Evolutionary conservation across 2,888 invertebrate species (phyloP), one percentile per base, ranked within the genome.

Genomic region (Phytoseiulus persimilis): DNA sequence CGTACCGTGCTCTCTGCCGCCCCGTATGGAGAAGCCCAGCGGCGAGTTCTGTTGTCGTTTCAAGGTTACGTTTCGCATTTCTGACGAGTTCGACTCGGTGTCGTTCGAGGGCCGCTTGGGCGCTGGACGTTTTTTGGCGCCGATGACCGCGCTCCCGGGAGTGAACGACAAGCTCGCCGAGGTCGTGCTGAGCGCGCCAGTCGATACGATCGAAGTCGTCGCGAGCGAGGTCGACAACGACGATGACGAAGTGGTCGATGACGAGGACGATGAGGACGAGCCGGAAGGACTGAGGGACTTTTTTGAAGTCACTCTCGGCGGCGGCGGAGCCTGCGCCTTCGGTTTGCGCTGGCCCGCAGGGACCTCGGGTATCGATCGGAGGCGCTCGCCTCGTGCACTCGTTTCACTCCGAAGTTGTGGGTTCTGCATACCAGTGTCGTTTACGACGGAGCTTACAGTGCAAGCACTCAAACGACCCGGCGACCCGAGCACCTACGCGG

Each of bases 1-100:
- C 0, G 97, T 96, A 33, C 96, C 96, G 92, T 97, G 96, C 92
- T 98, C 98, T 91, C 95, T 90, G 91, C 91, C 91, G 90, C 91
- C 91, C n/a, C 91, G 90, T 32, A 91, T 91, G 6, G 91, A 91
- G 90, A 91, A 91, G 65, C 91, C 91, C 0, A 91, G 89, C 28
- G 91, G 90, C 0, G 90, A 83, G 83, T 90, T 91, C 11, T 91
- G 91, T 89, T 91, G 90, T 65, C 91, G 90, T 45, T 91, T 89
- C 14, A 91, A 89, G 14, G 90, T 91, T 39, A 91, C 90, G 14
- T 90, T 90, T 83, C 32, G 39, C 32, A 45, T 39, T 33, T 31
- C 39, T 28, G 32, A 6, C 0, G 9, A 23, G 11, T 33, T 39
- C 33, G 87, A 33, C 5, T 87, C 87, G 11, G 28, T 28, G 1